A percentile compares a stretch with the other conserved stretches of the same genome.
These are phyloP conservation scores for Drosophila mimetica DNA, from an alignment of 2,888 invertebrate genomes.

Conservation along the genomic window DNA sequence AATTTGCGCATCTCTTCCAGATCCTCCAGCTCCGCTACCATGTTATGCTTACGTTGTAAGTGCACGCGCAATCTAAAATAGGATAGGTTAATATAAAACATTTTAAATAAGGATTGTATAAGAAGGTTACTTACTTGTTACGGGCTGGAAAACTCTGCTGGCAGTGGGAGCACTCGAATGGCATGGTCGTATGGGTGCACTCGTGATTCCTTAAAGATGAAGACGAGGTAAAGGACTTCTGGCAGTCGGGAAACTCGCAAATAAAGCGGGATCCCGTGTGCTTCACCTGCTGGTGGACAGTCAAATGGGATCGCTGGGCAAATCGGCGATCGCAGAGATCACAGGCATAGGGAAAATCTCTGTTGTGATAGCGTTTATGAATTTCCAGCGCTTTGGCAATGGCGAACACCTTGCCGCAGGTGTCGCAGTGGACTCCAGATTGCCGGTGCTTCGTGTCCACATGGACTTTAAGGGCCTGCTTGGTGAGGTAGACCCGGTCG, in stretches of 20 bases:
- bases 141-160: conserved; percentile 69
- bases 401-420: conserved; percentile 71
- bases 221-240: conserved; percentile 71
- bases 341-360: conserved; percentile 70
- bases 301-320: conserved; percentile 73
- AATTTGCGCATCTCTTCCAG: conserved; percentile 73
- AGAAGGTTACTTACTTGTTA: conserved; percentile 58
- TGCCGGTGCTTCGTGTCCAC: conserved; percentile 57
- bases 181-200: conserved; percentile 69
- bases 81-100: too few species aligned
- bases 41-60: conserved; percentile 63
- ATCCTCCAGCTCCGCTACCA: conserved; percentile 56
- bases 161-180: conserved; percentile 72
- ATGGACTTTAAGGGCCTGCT: conserved; percentile 70
- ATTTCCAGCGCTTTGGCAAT: conserved; percentile 72
- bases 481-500: conserved; percentile 65
- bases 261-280: conserved; percentile 68
- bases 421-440: conserved; percentile 53
- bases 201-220: conserved; percentile 74
- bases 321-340: conserved; percentile 70
- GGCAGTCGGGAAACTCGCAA: conserved; percentile 66
- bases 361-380: conserved; percentile 73
- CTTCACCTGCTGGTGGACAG: conserved; percentile 66
- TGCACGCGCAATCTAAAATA: conserved; percentile 70
- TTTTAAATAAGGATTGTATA: not conserved